These are phyloP conservation scores for Tringa solitaria DNA, from an alignment of 2,113 vertebrate genomes.

Conservation along the genomic window DNA sequence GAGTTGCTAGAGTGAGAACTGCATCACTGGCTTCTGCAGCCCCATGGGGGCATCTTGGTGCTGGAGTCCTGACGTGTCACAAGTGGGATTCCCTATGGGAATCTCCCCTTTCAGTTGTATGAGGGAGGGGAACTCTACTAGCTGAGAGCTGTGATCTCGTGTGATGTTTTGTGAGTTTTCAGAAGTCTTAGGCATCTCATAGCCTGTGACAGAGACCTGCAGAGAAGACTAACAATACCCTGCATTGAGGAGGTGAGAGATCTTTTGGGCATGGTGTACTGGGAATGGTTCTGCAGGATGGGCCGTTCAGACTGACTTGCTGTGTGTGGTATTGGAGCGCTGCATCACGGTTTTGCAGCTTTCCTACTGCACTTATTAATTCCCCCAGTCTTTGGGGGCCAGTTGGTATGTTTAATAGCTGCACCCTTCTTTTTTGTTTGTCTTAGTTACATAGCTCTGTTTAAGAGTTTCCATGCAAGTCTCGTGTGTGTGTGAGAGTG, in stretches of 20 bases:
- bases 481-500: neutral
- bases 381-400: neutral
- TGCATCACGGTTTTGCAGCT: neutral
- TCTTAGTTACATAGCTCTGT: neutral
- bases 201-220: neutral
- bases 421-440: neutral
- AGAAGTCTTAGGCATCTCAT: neutral
- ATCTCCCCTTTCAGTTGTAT: neutral
- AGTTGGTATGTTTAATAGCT: neutral
- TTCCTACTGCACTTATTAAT: neutral
- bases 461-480: neutral
- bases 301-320: neutral
- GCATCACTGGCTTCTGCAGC: neutral
- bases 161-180: neutral
- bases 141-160: neutral
- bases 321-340: accelerated
- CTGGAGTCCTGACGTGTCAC: neutral
- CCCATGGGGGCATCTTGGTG: neutral
- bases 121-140: neutral
- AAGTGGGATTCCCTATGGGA: neutral
- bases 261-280: neutral
- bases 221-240: neutral
- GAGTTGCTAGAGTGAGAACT: neutral
- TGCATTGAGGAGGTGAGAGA: neutral
- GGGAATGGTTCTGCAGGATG: neutral